phyloP scores from a whole-genome alignment of 2,113 vertebrate genomes.

The Amphiprion ocellaris region DNA sequence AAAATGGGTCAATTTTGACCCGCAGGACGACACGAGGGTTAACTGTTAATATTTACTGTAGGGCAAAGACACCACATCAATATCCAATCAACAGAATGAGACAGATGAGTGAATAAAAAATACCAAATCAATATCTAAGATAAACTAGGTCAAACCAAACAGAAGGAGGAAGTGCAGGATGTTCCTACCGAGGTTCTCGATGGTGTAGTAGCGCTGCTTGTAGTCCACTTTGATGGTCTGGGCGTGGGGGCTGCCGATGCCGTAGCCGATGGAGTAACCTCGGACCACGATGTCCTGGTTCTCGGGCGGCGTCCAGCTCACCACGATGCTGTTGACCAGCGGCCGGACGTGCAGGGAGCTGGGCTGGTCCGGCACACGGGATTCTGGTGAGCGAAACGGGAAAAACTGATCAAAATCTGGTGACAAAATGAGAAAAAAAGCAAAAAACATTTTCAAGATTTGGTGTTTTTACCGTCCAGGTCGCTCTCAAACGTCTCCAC shows the following conservation, averaged over 20 bases:
- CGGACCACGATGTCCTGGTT: slow-evolving; percentile 98
- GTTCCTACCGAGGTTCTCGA: slow-evolving; percentile 93
- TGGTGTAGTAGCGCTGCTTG: slow-evolving; percentile 98
- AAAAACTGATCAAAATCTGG: neutral
- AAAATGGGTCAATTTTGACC: too few species aligned
- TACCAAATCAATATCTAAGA: neutral
- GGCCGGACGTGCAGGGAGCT: slow-evolving; percentile 97
- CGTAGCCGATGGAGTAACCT: slow-evolving; percentile 95
- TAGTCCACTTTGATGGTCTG: slow-evolving; percentile 98
- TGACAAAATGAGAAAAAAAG: too few species aligned
- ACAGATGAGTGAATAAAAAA: slow-evolving; percentile 12
- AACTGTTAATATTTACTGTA: slow-evolving; percentile 3
- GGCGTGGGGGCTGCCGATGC: slow-evolving; percentile 95
- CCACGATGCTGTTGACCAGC: slow-evolving; percentile 95
- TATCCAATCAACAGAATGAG: neutral
- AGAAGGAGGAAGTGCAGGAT: neutral
- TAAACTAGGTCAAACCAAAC: neutral
- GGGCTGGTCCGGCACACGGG: slow-evolving; percentile 93
- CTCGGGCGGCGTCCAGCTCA: slow-evolving; percentile 98
- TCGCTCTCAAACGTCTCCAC: slow-evolving; percentile 98
- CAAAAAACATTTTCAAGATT: too few species aligned
- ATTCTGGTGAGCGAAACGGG: slow-evolving; percentile 82
- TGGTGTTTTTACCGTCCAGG: slow-evolving; percentile 89
- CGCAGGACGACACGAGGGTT: too few species aligned
- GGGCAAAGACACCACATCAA: neutral